Conservation (phyloP, 2,113 vertebrate species). For the Lepisosteus oculatus region DNA sequence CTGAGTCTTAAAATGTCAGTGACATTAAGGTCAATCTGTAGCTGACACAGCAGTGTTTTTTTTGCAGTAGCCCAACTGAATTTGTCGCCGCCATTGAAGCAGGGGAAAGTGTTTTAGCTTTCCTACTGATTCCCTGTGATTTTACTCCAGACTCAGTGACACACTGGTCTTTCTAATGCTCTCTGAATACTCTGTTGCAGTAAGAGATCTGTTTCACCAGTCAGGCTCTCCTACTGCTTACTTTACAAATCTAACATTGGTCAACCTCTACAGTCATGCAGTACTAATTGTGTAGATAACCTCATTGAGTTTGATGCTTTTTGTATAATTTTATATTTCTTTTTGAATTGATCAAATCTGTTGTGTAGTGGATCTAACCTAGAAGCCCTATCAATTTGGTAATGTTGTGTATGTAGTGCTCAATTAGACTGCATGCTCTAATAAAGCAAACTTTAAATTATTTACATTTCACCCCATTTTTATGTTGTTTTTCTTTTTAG, state of each 20-base stretch:
- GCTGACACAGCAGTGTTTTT: too few species aligned
- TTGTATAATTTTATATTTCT: constrained; percentile 1
- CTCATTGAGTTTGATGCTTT: constrained; percentile 10
- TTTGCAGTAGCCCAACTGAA: too few species aligned
- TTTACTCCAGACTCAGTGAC: not conserved
- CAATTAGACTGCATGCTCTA: constrained; percentile 65
- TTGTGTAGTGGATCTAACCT: constrained; percentile 12
- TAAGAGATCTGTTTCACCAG: not conserved
- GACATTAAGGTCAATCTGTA: too few species aligned
- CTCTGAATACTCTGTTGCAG: not conserved
- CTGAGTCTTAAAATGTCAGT: too few species aligned
- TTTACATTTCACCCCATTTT: constrained; percentile 12
- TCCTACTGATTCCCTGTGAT: not conserved
- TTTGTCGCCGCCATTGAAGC: too few species aligned
- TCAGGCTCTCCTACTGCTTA: too few species aligned
- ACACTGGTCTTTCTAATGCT: not conserved
- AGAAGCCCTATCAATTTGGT: constrained; percentile 12
- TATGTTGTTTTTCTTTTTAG: constrained; percentile 1
- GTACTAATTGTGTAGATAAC: constrained; percentile 5
- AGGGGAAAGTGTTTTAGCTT: not conserved
- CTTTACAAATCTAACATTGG: not conserved
- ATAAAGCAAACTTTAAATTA: constrained; percentile 14
- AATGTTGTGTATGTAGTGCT: constrained; percentile 52
- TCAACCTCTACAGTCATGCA: not conserved
- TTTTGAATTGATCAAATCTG: not conserved